Conservation (phyloP, 2,113 vertebrate genomes). For the Cottus gobio region DNA sequence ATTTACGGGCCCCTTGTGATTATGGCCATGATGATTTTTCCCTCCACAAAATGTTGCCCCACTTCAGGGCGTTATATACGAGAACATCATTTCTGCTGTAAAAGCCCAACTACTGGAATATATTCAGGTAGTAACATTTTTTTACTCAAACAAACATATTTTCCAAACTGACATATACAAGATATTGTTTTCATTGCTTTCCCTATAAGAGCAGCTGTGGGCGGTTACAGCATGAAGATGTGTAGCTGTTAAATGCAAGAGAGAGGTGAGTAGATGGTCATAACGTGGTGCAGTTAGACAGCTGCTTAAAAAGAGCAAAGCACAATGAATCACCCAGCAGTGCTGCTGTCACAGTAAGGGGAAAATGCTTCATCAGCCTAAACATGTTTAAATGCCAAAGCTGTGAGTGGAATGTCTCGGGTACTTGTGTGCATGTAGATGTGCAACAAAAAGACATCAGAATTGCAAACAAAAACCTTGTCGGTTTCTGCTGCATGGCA, state of each 20-base stretch:
- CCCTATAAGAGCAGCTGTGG: background rate
- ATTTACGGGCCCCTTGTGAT: background rate
- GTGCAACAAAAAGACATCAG: background rate
- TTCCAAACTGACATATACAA: background rate
- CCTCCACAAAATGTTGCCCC: background rate
- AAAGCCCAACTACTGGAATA: background rate
- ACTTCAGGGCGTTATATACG: background rate
- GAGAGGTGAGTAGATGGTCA: constrained; percentile 11
- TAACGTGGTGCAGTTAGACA: constrained; percentile 30
- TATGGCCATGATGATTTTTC: background rate
- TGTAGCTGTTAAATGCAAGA: constrained; percentile 5
- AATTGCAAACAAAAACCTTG: background rate
- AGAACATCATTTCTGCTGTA: background rate
- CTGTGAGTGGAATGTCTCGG: background rate
- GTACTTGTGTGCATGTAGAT: constrained; percentile 4
- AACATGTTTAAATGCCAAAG: constrained; percentile 8
- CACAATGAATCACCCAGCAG: background rate
- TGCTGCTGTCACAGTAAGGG: constrained; percentile 13
- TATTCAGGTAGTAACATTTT: background rate
- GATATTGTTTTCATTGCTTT: constrained; percentile 1
- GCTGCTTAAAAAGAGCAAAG: constrained; percentile 23
- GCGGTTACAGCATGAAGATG: background rate
- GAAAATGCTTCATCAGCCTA: background rate
- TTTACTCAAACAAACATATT: background rate
- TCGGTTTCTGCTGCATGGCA: background rate